Percentiles rank a stretch among this genome's conserved stretches.
phyloP scores from a whole-genome alignment of 2,888 invertebrate genomes.

The Nephrotoma appendiculata region DNA sequence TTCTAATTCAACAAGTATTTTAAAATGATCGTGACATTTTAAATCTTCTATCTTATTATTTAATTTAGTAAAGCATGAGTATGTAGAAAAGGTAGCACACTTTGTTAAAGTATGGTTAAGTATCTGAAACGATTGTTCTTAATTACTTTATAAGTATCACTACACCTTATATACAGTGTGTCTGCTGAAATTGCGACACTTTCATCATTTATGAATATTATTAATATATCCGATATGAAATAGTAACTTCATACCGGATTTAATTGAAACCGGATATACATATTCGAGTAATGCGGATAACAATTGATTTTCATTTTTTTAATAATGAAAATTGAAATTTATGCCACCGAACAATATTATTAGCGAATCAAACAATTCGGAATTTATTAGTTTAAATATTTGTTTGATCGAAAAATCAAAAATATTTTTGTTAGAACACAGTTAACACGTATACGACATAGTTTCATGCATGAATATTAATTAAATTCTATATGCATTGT shows the following conservation, averaged over 20 bases:
- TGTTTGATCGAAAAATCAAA: neutral
- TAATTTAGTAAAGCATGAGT: neutral
- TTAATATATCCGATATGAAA: neutral
- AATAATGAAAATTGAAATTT: neutral
- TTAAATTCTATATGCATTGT: neutral
- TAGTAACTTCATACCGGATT: neutral
- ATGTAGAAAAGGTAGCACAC: neutral
- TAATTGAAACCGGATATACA: neutral
- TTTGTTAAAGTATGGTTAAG: neutral
- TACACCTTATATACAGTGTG: neutral
- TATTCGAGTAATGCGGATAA: neutral
- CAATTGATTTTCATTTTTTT: neutral
- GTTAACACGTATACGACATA: neutral
- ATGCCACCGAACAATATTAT: neutral
- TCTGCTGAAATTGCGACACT: neutral
- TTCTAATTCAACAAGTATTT: too few species aligned
- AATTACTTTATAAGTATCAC: neutral
- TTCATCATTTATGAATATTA: neutral
- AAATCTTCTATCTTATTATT: neutral
- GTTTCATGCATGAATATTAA: neutral
- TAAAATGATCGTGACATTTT: neutral
- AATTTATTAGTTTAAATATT: neutral
- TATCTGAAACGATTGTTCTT: neutral
- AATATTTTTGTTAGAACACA: neutral
- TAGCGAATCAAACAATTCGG: neutral